Conservation (phyloP, 2,888 invertebrate genomes). For the Drosophila picticornis region DNA sequence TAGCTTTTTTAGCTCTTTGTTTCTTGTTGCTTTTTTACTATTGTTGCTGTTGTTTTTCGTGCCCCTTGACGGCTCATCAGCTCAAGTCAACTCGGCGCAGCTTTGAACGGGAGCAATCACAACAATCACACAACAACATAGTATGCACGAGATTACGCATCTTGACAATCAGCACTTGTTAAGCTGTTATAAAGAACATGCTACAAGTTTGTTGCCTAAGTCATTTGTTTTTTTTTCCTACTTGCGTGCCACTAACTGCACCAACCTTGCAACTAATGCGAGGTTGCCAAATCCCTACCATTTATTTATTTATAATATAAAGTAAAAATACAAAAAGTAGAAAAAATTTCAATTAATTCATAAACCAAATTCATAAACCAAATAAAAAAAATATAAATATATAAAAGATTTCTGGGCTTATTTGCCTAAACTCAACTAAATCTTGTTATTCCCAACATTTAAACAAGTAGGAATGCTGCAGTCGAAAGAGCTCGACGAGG, state of each 20-base stretch:
- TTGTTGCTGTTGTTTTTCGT: conserved; percentile 5
- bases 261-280: conserved; percentile 23
- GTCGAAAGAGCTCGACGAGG: not conserved
- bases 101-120: conserved; percentile 54
- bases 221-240: conserved; percentile 43
- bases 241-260: conserved; percentile 32
- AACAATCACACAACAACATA: conserved; percentile 13
- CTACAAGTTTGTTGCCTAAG: conserved; percentile 52
- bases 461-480: not conserved
- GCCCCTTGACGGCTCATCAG: conserved; percentile 46
- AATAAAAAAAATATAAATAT: too few relatives aligned
- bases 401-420: not conserved
- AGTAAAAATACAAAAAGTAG: not conserved
- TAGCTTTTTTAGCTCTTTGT: conserved; percentile 51
- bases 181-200: conserved; percentile 34
- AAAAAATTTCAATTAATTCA: not conserved
- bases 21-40: conserved; percentile 11
- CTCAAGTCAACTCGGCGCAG: conserved; percentile 18
- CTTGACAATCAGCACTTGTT: conserved; percentile 56
- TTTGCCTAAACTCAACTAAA: not conserved
- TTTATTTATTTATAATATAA: not conserved
- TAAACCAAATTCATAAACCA: too few relatives aligned
- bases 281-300: not conserved
- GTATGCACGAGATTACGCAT: conserved; percentile 39
- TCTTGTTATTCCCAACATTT: not conserved